Percentiles rank a stretch among this genome's conserved stretches.
phyloP scores from a whole-genome alignment of 2,113 vertebrate species.

The Eira barbara region DNA sequence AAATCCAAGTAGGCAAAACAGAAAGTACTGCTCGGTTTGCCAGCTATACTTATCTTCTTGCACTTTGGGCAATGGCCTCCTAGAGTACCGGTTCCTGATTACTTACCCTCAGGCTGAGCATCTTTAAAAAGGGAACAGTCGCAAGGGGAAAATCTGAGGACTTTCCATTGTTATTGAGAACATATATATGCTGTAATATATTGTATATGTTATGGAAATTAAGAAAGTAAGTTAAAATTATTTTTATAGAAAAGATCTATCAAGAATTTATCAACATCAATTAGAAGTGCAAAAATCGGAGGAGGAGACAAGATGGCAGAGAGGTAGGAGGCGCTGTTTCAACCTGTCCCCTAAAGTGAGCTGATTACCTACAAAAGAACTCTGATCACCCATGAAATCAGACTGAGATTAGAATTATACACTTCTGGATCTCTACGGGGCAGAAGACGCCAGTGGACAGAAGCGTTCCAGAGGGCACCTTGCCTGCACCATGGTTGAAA shows the following conservation, averaged over 20 bases:
- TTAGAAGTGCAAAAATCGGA: neutral
- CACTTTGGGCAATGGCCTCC: neutral
- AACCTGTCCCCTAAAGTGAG: too few relatives aligned
- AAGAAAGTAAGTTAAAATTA: neutral
- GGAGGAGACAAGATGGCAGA: too few relatives aligned
- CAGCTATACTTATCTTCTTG: neutral
- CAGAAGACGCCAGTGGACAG: too few relatives aligned
- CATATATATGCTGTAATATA: neutral
- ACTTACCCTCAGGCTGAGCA: neutral
- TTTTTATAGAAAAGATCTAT: neutral
- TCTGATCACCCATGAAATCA: too few relatives aligned
- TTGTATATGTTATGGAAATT: neutral
- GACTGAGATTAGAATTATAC: too few relatives aligned
- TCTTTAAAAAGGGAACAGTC: neutral
- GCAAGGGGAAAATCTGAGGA: neutral
- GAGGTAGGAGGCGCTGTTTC: too few relatives aligned
- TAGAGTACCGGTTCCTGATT: neutral
- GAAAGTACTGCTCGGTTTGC: neutral
- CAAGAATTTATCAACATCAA: neutral
- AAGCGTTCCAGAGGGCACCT: too few relatives aligned
- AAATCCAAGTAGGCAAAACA: neutral
- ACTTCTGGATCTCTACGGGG: too few relatives aligned
- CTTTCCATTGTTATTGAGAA: neutral
- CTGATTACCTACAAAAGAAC: too few relatives aligned
- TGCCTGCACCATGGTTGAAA: too few relatives aligned